These are phyloP conservation scores for Melanogrammus aeglefinus DNA, from an alignment of 2,797 vertebrate species.

Conservation along the genomic window DNA sequence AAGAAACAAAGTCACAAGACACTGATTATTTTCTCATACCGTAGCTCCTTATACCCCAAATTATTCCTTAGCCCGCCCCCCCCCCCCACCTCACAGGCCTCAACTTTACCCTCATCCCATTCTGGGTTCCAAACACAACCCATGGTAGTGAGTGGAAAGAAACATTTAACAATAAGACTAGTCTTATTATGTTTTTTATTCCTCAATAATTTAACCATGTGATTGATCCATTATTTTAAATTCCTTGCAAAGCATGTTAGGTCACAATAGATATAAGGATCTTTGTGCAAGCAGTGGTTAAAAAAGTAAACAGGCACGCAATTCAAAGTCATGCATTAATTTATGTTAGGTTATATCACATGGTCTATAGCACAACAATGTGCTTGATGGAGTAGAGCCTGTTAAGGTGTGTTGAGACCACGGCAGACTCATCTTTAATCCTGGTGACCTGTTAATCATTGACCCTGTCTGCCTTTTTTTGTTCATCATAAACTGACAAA, in stretches of 20 bases:
- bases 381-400: not conserved
- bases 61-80: not conserved
- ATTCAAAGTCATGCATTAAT: not conserved
- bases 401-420: not conserved
- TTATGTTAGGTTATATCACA: not conserved
- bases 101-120: not conserved
- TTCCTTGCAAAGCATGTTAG: not conserved
- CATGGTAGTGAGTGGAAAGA: not conserved
- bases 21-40: not conserved
- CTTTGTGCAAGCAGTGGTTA: not conserved
- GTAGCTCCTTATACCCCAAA: not conserved
- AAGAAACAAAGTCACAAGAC: not conserved
- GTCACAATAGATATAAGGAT: not conserved
- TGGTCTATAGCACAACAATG: not conserved
- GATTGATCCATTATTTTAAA: not conserved
- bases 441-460: not conserved
- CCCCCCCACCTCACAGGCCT: not conserved
- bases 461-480: not conserved
- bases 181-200: not conserved
- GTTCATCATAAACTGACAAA: not conserved
- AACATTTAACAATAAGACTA: not conserved
- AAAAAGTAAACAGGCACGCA: not conserved
- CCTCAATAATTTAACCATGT: not conserved
- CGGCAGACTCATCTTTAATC: not conserved
- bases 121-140: not conserved